Conservation (phyloP, 1,140 invertebrate genomes). For the Drosophila tani region DNA sequence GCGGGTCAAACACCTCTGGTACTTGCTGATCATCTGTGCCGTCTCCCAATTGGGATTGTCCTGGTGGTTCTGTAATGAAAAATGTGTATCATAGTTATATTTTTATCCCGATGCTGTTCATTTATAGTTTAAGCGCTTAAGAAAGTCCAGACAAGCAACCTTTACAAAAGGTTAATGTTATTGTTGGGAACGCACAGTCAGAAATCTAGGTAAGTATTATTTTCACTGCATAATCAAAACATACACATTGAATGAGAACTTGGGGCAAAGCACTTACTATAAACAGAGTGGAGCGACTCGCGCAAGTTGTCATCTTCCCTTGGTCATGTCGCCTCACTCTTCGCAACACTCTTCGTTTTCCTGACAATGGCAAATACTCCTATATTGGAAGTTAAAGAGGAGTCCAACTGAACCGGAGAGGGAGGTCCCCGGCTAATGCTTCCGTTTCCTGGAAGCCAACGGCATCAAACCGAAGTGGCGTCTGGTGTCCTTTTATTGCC, state of each 20-base stretch:
- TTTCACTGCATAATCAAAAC: constrained; percentile 15
- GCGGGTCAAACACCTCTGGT: constrained; percentile 95
- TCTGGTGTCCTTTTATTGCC: constrained; percentile 65
- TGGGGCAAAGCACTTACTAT: constrained; percentile 65
- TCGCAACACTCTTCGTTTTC: not conserved
- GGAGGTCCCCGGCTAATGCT: constrained; percentile 50
- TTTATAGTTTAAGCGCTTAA: too few relatives aligned
- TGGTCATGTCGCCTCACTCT: constrained; percentile 5
- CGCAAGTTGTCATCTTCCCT: constrained; percentile 50
- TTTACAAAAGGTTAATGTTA: not conserved
- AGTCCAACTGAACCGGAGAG: not conserved
- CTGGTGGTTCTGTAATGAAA: constrained; percentile 86
- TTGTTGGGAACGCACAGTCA: not conserved
- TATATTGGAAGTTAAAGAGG: constrained; percentile 16
- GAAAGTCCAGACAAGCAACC: too few relatives aligned
- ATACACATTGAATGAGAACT: constrained; percentile 53
- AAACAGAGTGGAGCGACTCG: constrained; percentile 47
- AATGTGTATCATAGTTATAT: too few relatives aligned
- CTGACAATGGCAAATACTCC: constrained; percentile 14
- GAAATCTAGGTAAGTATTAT: not conserved
- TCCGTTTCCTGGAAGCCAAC: constrained; percentile 53
- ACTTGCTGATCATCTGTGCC: constrained; percentile 98
- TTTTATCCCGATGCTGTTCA: too few relatives aligned
- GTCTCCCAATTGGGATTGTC: constrained; percentile 99
- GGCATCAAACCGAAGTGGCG: constrained; percentile 6